These are phyloP conservation scores for Coregonus sp. DNA, from an alignment of 2,797 vertebrate species.

Conservation along the genomic window DNA sequence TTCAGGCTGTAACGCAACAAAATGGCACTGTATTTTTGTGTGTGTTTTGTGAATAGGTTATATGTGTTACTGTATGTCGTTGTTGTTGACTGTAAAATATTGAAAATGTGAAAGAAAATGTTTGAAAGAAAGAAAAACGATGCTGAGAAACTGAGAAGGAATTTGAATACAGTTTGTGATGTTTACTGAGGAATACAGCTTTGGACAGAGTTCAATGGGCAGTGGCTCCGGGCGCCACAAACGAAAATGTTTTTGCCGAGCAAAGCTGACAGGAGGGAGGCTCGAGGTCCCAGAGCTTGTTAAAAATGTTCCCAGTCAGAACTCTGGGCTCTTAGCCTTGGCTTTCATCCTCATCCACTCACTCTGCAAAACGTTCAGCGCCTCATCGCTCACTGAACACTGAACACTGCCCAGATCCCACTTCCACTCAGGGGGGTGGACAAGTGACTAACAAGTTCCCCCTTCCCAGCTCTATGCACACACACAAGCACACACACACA, in stretches of 20 bases:
- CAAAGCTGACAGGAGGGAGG: background rate
- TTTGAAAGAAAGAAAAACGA: background rate
- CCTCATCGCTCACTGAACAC: slow-evolving; percentile 7
- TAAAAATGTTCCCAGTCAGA: background rate
- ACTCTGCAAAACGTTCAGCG: background rate
- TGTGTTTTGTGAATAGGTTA: no score
- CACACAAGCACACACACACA: background rate
- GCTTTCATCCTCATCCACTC: slow-evolving; percentile 9
- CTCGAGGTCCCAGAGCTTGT: slow-evolving; percentile 5
- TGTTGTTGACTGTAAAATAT: no score
- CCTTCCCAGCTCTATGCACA: background rate
- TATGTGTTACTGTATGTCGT: no score
- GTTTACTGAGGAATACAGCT: slow-evolving; percentile 30
- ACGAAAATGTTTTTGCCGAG: background rate
- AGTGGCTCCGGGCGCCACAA: no score
- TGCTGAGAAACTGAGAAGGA: background rate
- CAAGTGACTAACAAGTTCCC: slow-evolving; percentile 29
- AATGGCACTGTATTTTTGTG: no score
- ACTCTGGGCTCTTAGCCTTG: background rate
- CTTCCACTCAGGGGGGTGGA: slow-evolving; percentile 51
- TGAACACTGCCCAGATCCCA: background rate
- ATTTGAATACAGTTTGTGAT: slow-evolving; percentile 43
- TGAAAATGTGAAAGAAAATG: no score
- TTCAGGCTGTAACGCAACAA: no score
- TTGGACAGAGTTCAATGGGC: slow-evolving; percentile 35